Evolutionary conservation across 2,888 invertebrate species (phyloP).

Genomic region (Noctua comes): DNA sequence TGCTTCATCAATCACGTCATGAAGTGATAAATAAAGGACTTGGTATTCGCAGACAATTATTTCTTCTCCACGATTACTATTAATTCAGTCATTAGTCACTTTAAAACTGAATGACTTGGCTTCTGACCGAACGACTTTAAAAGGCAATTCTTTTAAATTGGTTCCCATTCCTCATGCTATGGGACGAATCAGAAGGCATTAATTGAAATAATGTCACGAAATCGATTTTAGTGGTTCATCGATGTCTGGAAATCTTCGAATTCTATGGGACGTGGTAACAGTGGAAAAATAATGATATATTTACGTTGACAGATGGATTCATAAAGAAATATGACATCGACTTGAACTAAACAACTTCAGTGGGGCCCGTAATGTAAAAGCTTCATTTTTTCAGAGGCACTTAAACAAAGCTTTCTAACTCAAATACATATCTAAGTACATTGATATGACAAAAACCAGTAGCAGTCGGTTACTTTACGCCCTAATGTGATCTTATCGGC

Average conservation of each 20-base stretch:
- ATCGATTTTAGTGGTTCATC: conserved; percentile 11
- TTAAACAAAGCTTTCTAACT: conserved; percentile 53
- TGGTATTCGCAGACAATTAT: conserved; percentile 29
- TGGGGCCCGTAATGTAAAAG: background rate
- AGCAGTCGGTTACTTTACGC: conserved; percentile 82
- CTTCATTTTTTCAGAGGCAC: conserved; percentile 2
- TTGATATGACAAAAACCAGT: conserved; percentile 87
- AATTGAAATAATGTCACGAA: conserved; percentile 54
- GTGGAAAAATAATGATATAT: background rate
- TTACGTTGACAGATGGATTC: background rate
- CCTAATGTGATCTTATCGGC: conserved; percentile 89
- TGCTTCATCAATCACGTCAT: conserved; percentile 12
- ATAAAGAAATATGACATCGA: background rate
- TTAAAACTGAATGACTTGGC: conserved; percentile 40
- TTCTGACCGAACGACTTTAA: conserved; percentile 67
- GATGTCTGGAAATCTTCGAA: background rate
- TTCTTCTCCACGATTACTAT: conserved; percentile 30
- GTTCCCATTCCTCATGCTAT: conserved; percentile 65
- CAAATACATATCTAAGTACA: conserved; percentile 43
- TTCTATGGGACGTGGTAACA: background rate
- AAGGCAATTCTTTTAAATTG: conserved; percentile 69
- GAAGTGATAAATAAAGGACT: conserved; percentile 26
- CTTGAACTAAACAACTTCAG: background rate
- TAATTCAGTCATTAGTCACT: conserved; percentile 55
- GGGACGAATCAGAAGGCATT: conserved; percentile 68